A percentile compares a stretch with the other conserved stretches of the same genome.
Evolutionary conservation across 2,113 vertebrate species (phyloP).

Genomic region (Perca schrenkii): DNA sequence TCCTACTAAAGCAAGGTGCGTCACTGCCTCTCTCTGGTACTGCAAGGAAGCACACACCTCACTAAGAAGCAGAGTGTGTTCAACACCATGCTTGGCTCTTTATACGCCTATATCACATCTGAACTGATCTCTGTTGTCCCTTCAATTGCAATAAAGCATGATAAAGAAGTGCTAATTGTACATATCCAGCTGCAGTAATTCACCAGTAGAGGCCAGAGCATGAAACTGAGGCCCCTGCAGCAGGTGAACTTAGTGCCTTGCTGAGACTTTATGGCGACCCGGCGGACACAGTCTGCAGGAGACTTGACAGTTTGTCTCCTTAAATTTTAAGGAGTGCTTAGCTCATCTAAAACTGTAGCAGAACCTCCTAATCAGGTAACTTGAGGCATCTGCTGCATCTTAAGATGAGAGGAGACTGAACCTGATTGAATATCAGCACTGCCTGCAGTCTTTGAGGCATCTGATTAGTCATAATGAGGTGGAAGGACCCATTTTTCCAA

Average conservation of each 20-base stretch:
- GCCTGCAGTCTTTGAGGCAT: slow-evolving; percentile 5
- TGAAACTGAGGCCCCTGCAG: background rate
- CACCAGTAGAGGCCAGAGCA: slow-evolving; percentile 4
- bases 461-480: slow-evolving; percentile 30
- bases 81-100: background rate
- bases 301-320: background rate
- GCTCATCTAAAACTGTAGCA: slow-evolving; percentile 8
- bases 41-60: slow-evolving; percentile 70
- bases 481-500: slow-evolving; percentile 25
- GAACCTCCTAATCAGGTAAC: slow-evolving; percentile 18
- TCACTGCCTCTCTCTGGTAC: slow-evolving; percentile 83
- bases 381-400: background rate
- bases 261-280: background rate
- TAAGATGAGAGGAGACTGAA: slow-evolving; percentile 34
- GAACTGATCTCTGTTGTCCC: background rate
- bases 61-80: background rate
- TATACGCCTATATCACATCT: background rate
- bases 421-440: slow-evolving; percentile 6
- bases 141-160: background rate
- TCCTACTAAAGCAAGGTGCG: slow-evolving; percentile 64
- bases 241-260: background rate
- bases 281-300: background rate
- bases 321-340: background rate
- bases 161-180: background rate
- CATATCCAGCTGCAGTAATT: slow-evolving; percentile 2